Evolutionary conservation across 1,140 invertebrate species (phyloP).

Genomic region (Melipona quadrifasciata): DNA sequence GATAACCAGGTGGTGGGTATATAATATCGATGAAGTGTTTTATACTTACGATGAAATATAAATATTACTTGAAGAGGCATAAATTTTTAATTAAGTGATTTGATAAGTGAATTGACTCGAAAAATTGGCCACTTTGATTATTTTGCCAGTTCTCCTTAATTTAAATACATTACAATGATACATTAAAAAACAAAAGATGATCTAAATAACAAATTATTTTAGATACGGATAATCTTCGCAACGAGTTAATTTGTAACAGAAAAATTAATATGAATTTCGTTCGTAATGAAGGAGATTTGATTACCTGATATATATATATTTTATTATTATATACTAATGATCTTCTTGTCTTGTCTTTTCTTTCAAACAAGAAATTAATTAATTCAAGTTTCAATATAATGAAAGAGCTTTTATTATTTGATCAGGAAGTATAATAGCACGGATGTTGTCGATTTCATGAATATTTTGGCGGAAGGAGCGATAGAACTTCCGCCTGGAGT

Average conservation of each 20-base stretch:
- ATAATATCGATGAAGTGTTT: slow-evolving; percentile 22
- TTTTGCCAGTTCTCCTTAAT: no score
- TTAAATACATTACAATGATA: background rate
- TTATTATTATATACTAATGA: background rate
- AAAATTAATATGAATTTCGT: no score
- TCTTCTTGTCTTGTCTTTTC: background rate
- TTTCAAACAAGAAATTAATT: no score
- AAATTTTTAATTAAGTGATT: slow-evolving; percentile 4
- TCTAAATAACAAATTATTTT: background rate
- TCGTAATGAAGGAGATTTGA: no score
- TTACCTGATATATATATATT: no score
- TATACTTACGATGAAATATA: background rate
- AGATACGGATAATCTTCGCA: no score
- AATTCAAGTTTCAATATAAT: background rate
- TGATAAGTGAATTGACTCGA: background rate
- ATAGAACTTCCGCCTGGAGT: slow-evolving; percentile 71
- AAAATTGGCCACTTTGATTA: no score
- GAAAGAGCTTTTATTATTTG: background rate
- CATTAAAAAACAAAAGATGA: background rate
- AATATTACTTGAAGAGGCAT: background rate
- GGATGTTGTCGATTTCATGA: slow-evolving; percentile 84
- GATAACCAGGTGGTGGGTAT: slow-evolving; percentile 75
- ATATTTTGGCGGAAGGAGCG: slow-evolving; percentile 82
- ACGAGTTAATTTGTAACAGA: no score
- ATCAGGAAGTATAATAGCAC: slow-evolving; percentile 83